These are phyloP conservation scores for Pristionchus maxplancki DNA, from an alignment of 2,888 invertebrate genomes.

Conservation along the genomic window DNA sequence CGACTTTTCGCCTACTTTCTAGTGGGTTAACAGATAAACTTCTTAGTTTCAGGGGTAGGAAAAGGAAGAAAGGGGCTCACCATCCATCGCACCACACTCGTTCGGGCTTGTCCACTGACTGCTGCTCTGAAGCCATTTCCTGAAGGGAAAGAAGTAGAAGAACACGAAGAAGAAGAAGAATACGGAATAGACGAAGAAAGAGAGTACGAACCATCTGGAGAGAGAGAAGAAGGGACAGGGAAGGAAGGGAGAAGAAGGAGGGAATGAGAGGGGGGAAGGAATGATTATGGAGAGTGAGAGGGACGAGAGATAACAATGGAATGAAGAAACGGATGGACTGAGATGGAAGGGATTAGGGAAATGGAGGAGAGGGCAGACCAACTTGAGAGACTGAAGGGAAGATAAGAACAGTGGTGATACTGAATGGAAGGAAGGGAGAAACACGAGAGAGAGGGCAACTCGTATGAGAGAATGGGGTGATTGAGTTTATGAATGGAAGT, in stretches of 20 bases:
- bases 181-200: neutral
- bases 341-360: neutral
- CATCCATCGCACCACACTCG: slow-evolving; percentile 77
- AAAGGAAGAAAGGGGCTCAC: slow-evolving; percentile 51
- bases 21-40: too few species aligned
- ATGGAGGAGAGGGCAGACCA: neutral
- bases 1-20: too few species aligned
- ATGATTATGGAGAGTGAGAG: slow-evolving; percentile 20
- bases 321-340: neutral
- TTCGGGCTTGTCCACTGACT: slow-evolving; percentile 56
- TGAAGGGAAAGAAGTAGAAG: neutral
- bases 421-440: neutral
- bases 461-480: slow-evolving; percentile 2
- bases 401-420: neutral
- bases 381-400: too few species aligned
- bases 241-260: neutral
- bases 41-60: too few species aligned
- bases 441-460: neutral
- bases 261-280: slow-evolving; percentile 12
- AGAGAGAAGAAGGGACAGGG: neutral
- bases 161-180: neutral
- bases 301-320: slow-evolving; percentile 26
- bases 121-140: neutral
- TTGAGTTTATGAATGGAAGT: neutral
- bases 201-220: neutral